Evolutionary conservation across 2,888 invertebrate species (phyloP).

Genomic region (Odontothrips loti): DNA sequence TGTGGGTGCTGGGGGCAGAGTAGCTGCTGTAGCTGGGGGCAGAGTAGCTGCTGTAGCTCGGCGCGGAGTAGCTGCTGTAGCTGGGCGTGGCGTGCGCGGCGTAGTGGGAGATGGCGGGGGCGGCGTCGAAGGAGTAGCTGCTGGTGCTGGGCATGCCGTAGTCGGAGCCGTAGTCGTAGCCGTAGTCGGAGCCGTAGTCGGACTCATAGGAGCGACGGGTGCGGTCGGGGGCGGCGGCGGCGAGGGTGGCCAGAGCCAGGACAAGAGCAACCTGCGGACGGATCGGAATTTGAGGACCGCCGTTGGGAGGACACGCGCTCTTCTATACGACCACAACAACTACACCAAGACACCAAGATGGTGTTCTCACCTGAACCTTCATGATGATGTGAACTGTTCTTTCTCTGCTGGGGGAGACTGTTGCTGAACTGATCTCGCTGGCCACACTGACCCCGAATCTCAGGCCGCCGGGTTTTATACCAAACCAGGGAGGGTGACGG

Average conservation of each 20-base stretch:
- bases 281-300: too few relatives aligned
- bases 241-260: constrained; percentile 15
- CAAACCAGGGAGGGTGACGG: not conserved
- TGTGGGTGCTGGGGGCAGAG: not conserved
- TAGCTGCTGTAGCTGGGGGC: not conserved
- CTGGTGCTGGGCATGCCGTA: not conserved
- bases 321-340: too few relatives aligned
- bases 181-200: not conserved
- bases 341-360: too few relatives aligned
- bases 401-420: not conserved
- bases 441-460: not conserved
- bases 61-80: not conserved
- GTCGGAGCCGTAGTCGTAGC: too few relatives aligned
- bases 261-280: not conserved
- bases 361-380: constrained; percentile 1
- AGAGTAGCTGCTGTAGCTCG: not conserved
- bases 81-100: not conserved
- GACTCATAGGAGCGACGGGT: not conserved
- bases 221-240: not conserved
- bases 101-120: not conserved
- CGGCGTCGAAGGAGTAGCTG: not conserved
- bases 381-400: not conserved
- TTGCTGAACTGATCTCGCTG: not conserved
- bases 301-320: too few relatives aligned
- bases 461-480: not conserved